Percentiles rank a stretch among this genome's conserved stretches.
phyloP scores from a whole-genome alignment of 2,888 invertebrate species.

The Drosophila borborema region DNA sequence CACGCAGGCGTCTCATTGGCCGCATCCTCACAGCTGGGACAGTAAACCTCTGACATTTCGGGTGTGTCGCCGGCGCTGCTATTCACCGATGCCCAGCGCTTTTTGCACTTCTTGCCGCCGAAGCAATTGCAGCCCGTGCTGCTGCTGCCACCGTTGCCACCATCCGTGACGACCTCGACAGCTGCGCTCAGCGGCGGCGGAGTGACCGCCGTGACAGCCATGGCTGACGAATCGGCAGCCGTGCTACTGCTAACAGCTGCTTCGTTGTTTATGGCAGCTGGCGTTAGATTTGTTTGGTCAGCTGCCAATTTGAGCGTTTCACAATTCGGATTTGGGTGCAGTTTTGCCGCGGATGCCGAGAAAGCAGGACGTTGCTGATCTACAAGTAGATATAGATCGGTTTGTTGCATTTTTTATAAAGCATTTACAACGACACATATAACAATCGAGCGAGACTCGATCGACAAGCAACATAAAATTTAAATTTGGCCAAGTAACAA shows the following conservation, averaged over 20 bases:
- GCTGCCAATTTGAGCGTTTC: conserved; percentile 61
- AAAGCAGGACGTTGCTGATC: conserved; percentile 86
- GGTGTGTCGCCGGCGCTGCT: conserved; percentile 74
- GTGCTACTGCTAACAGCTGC: not conserved
- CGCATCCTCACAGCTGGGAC: conserved; percentile 85
- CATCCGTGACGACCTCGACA: conserved; percentile 60
- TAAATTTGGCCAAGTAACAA: conserved; percentile 68
- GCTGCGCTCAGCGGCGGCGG: conserved; percentile 59
- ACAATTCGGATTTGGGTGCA: conserved; percentile 81
- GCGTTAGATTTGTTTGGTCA: conserved; percentile 26
- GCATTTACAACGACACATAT: conserved; percentile 65
- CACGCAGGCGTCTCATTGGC: conserved; percentile 86
- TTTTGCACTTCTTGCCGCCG: conserved; percentile 82
- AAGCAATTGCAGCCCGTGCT: conserved; percentile 85
- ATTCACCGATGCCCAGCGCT: conserved; percentile 78
- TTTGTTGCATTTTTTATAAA: conserved; percentile 68
- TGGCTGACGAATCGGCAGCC: conserved; percentile 6
- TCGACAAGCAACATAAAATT: conserved; percentile 68
- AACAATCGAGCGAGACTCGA: conserved; percentile 55
- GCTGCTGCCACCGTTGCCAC: conserved; percentile 22
- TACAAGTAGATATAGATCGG: conserved; percentile 85
- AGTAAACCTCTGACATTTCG: conserved; percentile 88
- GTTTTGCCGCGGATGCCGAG: conserved; percentile 85
- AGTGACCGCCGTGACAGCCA: conserved; percentile 57
- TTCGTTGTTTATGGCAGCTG: conserved; percentile 25